A percentile compares a stretch with the other conserved stretches of the same genome.
Conservation (phyloP, 2,113 vertebrate genomes). For the Perca flavescens region DNA sequence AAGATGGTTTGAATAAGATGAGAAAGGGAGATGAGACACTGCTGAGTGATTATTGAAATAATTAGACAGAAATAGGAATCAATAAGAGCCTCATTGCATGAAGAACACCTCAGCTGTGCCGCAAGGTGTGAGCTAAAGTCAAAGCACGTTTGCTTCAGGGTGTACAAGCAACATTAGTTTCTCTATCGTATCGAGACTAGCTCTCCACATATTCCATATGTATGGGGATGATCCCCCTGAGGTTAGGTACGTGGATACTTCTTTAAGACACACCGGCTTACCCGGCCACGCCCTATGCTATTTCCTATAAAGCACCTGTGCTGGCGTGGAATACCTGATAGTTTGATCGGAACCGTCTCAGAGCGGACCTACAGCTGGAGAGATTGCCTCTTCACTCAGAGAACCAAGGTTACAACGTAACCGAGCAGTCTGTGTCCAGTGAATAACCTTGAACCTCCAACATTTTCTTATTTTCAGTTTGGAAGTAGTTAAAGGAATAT, state of each 20-base stretch:
- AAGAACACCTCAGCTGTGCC: constrained; percentile 37
- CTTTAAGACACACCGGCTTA: no score
- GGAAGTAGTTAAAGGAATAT: not conserved
- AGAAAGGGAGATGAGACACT: constrained; percentile 40
- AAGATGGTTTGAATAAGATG: constrained; percentile 53
- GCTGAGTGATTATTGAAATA: constrained; percentile 51
- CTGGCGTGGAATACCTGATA: no score
- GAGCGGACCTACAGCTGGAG: no score
- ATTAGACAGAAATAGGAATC: constrained; percentile 58
- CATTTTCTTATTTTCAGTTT: not conserved
- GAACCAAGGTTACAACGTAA: no score
- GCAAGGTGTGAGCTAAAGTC: constrained; percentile 5
- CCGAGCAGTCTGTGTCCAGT: not conserved
- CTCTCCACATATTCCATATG: no score
- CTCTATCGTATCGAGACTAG: no score
- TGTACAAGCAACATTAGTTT: not conserved
- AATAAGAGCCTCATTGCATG: constrained; percentile 25
- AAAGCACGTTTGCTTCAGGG: not conserved
- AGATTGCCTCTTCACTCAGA: no score
- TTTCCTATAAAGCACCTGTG: no score
- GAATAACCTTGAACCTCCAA: not conserved
- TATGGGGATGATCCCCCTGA: no score
- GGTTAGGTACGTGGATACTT: no score
- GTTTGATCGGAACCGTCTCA: no score
- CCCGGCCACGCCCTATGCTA: no score